Base-by-base conservation (phyloP, 2,888 invertebrate species). In the Tortricodes alternella region DNA sequence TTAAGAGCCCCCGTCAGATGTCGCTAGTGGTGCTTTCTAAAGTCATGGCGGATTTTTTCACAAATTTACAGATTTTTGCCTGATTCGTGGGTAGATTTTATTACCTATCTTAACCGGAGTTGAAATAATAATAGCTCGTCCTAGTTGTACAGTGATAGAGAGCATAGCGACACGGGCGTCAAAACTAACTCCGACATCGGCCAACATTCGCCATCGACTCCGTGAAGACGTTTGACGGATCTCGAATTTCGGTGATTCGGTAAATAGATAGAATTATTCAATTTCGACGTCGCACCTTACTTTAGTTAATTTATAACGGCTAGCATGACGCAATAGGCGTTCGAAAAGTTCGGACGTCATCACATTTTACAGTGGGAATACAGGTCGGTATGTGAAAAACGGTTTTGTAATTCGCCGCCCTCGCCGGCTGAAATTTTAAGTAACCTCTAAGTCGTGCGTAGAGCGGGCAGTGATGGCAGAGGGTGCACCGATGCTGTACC, bases 21-120 rank as follows among this genome's bases (percentile, higher is more conserved):
- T 85, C 89, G 85, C 83, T 78, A 80, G 77, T 82, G 78, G 76
- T 78, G 78, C 73, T 80, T 74, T 71, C 70, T 78, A 77, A 87
- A 83, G 85, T 89, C 85, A 90, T 90, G 89, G 90, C 86, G 85
- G 85, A 89, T 86, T 81, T 86, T 78, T 85, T 82, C 81, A 80
- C 68, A 80, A 82, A 85, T 85, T 85, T 82, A 72, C 78, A 81
- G 78, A 80, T 85, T 85, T 55, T 82, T 82, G 76, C 73, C 61
- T 78, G 80, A 77, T 84, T 89, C 74, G 89, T 85, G 86, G 90
- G 89, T 90, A 89, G 88, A 83, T 83, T 84, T 59, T 49, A 51
- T 50, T 48, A 55, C 49, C 51, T 81, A 77, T 78, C 78, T 80
- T 76, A 76, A 80, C 73, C 80, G 80, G 78, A 78, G 81, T 81